phyloP scores from a whole-genome alignment of 2,797 vertebrate species.

The Lindbergichthys nudifrons region DNA sequence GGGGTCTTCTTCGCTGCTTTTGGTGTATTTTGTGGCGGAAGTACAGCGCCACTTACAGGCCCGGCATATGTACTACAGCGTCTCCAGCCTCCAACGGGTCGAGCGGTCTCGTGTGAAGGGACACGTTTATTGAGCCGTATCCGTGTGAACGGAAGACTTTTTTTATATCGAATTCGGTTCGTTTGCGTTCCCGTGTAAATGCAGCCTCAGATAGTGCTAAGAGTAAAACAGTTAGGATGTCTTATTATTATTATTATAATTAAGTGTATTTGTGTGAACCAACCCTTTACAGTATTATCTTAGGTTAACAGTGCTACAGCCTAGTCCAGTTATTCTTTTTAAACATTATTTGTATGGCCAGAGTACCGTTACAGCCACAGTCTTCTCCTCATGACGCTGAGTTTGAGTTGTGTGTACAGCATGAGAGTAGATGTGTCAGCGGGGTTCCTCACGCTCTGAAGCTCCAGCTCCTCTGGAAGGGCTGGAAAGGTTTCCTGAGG shows the following conservation, averaged over 20 bases:
- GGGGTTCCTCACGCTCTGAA: slow-evolving; percentile 87
- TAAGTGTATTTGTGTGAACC: slow-evolving; percentile 7
- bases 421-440: slow-evolving; percentile 14
- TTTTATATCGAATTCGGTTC: too few species aligned
- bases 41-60: too few species aligned
- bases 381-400: slow-evolving; percentile 3
- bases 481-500: slow-evolving; percentile 92
- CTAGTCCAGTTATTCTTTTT: background rate
- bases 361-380: background rate
- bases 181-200: too few species aligned
- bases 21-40: too few species aligned
- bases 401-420: slow-evolving; percentile 6
- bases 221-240: background rate
- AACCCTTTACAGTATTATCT: background rate
- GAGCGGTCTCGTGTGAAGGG: too few species aligned
- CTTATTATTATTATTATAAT: background rate
- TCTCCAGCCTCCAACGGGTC: too few species aligned
- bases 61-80: too few species aligned
- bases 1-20: too few species aligned
- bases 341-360: slow-evolving; percentile 1
- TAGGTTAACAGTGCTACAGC: slow-evolving; percentile 36
- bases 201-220: background rate
- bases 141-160: too few species aligned
- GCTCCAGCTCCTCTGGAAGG: slow-evolving; percentile 96
- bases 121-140: too few species aligned